Evolutionary conservation across 2,113 vertebrate species (phyloP), one percentile per base, ranked within the genome.

Genomic region (Plotosus lineatus): DNA sequence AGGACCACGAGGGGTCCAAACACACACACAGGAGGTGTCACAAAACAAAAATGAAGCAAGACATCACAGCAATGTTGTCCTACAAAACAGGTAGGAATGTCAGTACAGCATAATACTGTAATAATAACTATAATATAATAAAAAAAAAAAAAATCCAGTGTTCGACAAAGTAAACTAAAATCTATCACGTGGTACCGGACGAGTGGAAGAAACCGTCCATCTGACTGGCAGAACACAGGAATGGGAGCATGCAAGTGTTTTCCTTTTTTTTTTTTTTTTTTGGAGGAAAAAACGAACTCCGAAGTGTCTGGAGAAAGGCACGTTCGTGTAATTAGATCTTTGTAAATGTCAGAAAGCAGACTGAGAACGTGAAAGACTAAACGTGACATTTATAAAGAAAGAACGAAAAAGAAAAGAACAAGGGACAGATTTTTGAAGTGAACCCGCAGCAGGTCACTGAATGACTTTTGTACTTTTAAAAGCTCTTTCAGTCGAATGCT

Each of bases 301-400:
- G 50, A 72, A 77, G 75, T 55, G 72, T 86, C 61, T 83, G 6
- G 26, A 71, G 28, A 75, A 86, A 86, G 85, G 85, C 85, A 86
- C 83, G 44, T 71, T 83, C 50, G 73, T 82, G 80, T 76, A 76
- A 68, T 82, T 76, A 80, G 80, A 75, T 31, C 50, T 56, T 77
- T 69, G 26, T 31, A 68, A 69, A 82, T 40, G 38, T 66, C 58
- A 48, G 63, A 38, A 69, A 9, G 44, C 15, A 66, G 75, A 33
- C 21, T 9, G 77, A 75, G 71, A 80, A 80, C 28, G 33, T 31
- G 42, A 65, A 28, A 36, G 51, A 65, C 58, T 14, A 40, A 53
- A 28, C 15, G 66, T 51, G 58, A 31, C 51, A 77, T 73, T 58
- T 63, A 19, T 42, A 23, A 0, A 15, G n/a, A n/a, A n/a, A n/a